phyloP scores from a whole-genome alignment of 2,797 vertebrate species.

The Phoeniculus purpureus region DNA sequence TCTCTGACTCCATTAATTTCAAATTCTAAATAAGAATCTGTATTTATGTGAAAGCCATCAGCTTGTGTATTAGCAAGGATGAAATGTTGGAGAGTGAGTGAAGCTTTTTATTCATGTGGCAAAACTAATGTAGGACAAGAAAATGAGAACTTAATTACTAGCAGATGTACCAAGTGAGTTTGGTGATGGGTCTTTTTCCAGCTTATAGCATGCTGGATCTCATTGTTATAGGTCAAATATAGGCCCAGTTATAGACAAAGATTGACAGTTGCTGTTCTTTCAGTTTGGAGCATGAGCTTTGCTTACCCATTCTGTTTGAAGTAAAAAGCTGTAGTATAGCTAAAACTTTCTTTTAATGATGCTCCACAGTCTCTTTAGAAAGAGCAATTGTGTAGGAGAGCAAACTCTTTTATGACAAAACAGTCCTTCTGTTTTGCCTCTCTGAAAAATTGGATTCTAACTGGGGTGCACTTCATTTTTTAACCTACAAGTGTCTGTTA shows the following conservation, averaged over 20 bases:
- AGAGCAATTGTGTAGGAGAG: background rate
- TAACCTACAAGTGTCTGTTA: background rate
- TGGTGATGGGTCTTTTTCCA: background rate
- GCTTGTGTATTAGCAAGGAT: background rate
- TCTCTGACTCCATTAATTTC: background rate
- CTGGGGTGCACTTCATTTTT: background rate
- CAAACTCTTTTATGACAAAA: background rate
- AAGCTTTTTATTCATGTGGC: background rate
- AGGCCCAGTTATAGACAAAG: background rate
- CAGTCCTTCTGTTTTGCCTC: background rate
- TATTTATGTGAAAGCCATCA: background rate
- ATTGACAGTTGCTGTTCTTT: background rate
- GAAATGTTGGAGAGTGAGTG: background rate
- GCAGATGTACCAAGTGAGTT: background rate
- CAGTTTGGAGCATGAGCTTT: background rate
- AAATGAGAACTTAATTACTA: background rate
- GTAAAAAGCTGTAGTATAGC: background rate
- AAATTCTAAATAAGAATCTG: background rate
- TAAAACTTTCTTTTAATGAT: background rate
- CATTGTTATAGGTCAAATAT: background rate
- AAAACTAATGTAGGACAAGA: background rate
- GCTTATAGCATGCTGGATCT: background rate
- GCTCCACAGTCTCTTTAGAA: background rate
- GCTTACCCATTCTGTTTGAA: background rate
- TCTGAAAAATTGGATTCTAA: background rate